These are phyloP conservation scores for Anguilla obscura DNA, from an alignment of 2,797 vertebrate genomes.

Conservation along the genomic window DNA sequence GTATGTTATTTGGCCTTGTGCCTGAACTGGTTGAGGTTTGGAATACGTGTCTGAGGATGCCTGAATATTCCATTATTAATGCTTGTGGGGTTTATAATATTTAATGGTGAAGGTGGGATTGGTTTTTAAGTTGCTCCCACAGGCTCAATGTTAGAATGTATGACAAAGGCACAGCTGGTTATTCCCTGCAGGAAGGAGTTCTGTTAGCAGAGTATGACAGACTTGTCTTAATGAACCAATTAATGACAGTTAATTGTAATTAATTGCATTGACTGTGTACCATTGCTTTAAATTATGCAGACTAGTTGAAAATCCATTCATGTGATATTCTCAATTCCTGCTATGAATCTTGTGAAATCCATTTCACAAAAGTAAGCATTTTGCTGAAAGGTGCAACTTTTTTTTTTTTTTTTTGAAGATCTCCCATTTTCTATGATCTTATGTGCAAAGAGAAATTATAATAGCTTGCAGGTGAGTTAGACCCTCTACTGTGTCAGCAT, in stretches of 20 bases:
- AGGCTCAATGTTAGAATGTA: not conserved
- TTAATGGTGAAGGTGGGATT: not conserved
- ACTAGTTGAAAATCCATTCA: not conserved
- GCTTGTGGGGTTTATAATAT: not conserved
- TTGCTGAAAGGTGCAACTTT: not conserved
- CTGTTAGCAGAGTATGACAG: not conserved
- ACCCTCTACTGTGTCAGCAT: not conserved
- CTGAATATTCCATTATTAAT: not conserved
- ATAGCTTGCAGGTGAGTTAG: not conserved
- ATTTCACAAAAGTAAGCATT: not conserved
- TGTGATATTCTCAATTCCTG: not conserved
- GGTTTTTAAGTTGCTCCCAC: not conserved
- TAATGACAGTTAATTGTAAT: not conserved
- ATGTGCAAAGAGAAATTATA: not conserved
- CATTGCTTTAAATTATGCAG: not conserved
- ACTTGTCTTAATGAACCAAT: not conserved
- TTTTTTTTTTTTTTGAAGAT: not conserved
- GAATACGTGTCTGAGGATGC: not conserved
- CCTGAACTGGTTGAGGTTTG: not conserved
- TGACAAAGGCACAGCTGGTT: not conserved
- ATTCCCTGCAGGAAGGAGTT: not conserved
- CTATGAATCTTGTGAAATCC: not conserved
- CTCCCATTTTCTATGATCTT: not conserved
- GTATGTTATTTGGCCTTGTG: not conserved
- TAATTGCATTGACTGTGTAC: not conserved